A percentile compares a stretch with the other conserved stretches of the same genome.
Evolutionary conservation across 2,888 invertebrate genomes (phyloP).

Genomic region (Noctua fimbriata): DNA sequence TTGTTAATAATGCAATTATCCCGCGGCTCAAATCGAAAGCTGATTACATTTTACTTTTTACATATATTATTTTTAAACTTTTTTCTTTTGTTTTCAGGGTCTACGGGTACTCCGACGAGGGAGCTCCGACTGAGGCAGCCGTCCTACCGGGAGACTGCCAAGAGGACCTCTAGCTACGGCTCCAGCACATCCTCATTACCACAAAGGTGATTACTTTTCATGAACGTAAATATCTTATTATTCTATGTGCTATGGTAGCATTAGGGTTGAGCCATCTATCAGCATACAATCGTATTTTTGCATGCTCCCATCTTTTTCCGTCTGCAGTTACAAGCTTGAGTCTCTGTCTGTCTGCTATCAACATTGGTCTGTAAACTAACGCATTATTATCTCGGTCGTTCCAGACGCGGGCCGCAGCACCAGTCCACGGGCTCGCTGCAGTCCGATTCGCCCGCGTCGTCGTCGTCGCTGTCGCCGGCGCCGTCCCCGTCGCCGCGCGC

Average conservation of each 20-base stretch:
- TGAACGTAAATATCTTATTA: background rate
- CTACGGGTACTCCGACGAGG: conserved; percentile 87
- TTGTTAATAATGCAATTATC: background rate
- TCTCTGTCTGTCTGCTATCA: background rate
- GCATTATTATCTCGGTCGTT: conserved; percentile 57
- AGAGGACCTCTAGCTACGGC: conserved; percentile 87
- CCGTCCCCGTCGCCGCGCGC: conserved; percentile 94
- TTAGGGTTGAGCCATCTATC: background rate
- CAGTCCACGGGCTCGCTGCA: conserved; percentile 95
- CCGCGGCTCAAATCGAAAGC: background rate
- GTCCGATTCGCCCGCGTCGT: conserved; percentile 95
- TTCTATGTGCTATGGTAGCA: background rate
- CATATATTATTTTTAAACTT: background rate
- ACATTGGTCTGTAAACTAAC: background rate
- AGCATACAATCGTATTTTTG: background rate
- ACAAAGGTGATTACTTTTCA: conserved; percentile 79
- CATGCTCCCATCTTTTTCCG: too few species aligned
- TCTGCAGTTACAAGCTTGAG: background rate
- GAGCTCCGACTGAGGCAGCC: conserved; percentile 90
- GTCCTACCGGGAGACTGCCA: conserved; percentile 87
- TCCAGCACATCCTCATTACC: conserved; percentile 86
- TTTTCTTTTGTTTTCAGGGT: conserved; percentile 77
- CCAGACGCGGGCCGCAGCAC: conserved; percentile 94
- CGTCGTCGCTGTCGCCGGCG: conserved; percentile 95
- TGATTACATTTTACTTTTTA: background rate